Evolutionary conservation across 2,888 invertebrate genomes (phyloP), one percentile per base, ranked within the genome.

Genomic region (Lasioglossum pauxillum): DNA sequence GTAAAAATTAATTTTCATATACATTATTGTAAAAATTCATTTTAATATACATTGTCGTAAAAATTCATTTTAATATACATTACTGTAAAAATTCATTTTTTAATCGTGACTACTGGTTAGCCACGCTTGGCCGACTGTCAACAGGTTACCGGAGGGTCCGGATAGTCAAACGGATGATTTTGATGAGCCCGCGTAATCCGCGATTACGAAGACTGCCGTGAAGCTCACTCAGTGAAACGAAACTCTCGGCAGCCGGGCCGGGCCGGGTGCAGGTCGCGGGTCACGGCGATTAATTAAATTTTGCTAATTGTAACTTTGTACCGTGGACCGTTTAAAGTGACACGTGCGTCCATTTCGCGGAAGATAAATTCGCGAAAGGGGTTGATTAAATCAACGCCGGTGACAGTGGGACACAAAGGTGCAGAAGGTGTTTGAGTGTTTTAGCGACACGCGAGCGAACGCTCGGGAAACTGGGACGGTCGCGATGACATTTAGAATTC

Each of bases 281-380:
- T 53, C n/a, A 44, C 71, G 57, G 5, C 53, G 46, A 82, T 83
- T 83, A 75, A 81, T 83, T 75, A 80, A 83, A 80, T 81, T 72
- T 49, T 14, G n/a, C 60, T 75, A 75, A 81, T 75, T 53, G 46
- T 49, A n/a, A 49, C 69, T 75, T 57, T 31, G 16, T 46, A 7
- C 10, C 14, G 31, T 38, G 72, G 38, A 35, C 38, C 27, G 23
- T 31, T 80, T 71, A 80, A 75, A 69, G 46, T 60, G 27, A 41
- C 46, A 27, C 12, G 19, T 44, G 41, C 31, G 31, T n/a, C 67
- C 31, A n/a, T 35, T 23, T 67, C n/a, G 14, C 76, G 44, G 31
- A 27, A 46, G 46, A 76, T 64, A 60, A 75, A 49, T 78, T 67
- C 27, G 53, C 78, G n/a, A 49, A 38, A 69, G 4, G 23, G 23